phyloP scores from a whole-genome alignment of 2,113 vertebrate species.

The Otus sunia region DNA sequence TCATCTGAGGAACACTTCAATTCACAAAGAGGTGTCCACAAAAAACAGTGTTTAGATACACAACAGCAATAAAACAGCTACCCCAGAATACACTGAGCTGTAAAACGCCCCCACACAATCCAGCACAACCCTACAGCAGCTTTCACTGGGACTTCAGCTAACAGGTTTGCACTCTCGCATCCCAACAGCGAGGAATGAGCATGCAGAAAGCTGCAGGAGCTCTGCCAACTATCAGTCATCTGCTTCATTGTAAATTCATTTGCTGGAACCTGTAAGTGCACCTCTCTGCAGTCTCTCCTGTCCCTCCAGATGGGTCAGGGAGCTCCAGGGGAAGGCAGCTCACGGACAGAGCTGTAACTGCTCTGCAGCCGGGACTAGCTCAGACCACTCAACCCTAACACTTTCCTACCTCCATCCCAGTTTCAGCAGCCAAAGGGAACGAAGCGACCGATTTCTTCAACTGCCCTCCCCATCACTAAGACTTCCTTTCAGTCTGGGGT shows the following conservation, averaged over 20 bases:
- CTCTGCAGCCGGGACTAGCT: not conserved
- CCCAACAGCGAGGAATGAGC: not conserved
- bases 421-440: not conserved
- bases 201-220: not conserved
- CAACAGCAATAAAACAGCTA: not conserved
- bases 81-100: not conserved
- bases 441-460: not conserved
- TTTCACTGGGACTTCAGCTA: not conserved
- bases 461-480: not conserved
- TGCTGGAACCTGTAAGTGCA: not conserved
- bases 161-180: not conserved
- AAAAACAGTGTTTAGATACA: not conserved
- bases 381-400: not conserved
- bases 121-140: not conserved
- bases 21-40: not conserved
- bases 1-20: not conserved
- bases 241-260: not conserved
- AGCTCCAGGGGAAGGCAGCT: not conserved
- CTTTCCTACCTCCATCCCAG: not conserved
- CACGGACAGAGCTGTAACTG: not conserved
- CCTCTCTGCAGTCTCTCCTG: not conserved
- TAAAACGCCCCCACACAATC: not conserved
- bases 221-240: not conserved
- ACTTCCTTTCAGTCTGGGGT: not conserved
- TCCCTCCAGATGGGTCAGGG: not conserved